Evolutionary conservation across 2,888 invertebrate species (phyloP).

Genomic region (Drosophila melanosoma): DNA sequence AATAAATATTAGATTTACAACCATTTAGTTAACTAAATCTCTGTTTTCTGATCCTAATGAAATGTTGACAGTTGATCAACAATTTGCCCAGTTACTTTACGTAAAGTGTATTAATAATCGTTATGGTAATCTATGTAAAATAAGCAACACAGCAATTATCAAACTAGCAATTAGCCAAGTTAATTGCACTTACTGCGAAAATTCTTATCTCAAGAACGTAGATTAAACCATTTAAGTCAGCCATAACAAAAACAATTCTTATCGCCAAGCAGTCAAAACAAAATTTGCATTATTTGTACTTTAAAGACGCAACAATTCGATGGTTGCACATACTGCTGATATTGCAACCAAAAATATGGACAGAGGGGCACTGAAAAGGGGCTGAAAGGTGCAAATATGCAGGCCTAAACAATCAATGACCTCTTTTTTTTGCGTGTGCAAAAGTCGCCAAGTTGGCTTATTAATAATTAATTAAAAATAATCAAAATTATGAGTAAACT

Average conservation of each 20-base stretch:
- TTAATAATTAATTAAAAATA: slow-evolving; percentile 43
- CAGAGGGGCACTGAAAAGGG: neutral
- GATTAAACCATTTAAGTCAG: slow-evolving; percentile 5
- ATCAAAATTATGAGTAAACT: neutral
- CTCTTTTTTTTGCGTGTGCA: slow-evolving; percentile 49
- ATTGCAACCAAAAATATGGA: neutral
- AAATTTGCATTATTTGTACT: slow-evolving; percentile 42
- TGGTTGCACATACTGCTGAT: slow-evolving; percentile 33
- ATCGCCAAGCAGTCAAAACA: slow-evolving; percentile 46
- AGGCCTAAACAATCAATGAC: slow-evolving; percentile 63
- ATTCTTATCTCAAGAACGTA: slow-evolving; percentile 2
- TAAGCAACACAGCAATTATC: neutral
- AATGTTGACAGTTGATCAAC: neutral
- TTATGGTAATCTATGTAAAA: neutral
- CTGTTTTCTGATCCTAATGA: neutral
- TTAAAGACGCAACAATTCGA: slow-evolving; percentile 38
- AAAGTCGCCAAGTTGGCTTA: slow-evolving; percentile 60
- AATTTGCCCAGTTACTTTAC: neutral
- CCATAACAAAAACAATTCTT: slow-evolving; percentile 17
- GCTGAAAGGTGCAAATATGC: slow-evolving; percentile 8
- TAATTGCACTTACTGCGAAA: neutral
- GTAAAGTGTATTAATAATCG: neutral
- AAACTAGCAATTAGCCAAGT: slow-evolving; percentile 1
- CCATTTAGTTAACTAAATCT: neutral
- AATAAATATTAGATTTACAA: neutral